These are phyloP conservation scores for Halcyon smyrnensis DNA, from an alignment of 2,797 vertebrate species.

Conservation along the genomic window DNA sequence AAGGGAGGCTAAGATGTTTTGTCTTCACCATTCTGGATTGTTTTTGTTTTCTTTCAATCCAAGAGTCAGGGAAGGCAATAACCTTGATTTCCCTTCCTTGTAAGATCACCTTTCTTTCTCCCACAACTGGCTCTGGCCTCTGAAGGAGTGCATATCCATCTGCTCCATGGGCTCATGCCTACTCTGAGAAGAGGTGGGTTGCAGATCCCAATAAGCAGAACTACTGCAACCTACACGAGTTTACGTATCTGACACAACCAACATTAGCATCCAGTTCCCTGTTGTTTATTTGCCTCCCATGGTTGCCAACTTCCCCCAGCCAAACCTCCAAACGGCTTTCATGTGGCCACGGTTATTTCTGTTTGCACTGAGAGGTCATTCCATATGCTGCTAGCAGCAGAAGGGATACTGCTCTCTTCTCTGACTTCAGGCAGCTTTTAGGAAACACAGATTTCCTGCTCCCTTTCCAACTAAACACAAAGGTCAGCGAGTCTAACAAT, in stretches of 20 bases:
- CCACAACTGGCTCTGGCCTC: not conserved
- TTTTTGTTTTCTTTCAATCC: constrained; percentile 6
- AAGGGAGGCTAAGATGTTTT: not conserved
- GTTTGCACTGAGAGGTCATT: not conserved
- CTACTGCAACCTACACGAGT: not conserved
- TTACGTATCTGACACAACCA: not conserved
- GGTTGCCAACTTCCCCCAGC: not conserved
- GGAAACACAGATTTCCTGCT: constrained; percentile 63
- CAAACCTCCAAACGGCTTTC: not conserved
- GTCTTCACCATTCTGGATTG: not conserved
- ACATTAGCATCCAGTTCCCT: not conserved
- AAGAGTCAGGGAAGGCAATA: not conserved
- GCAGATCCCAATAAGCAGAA: not conserved
- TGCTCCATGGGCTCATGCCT: accelerated
- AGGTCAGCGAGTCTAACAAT: constrained; percentile 47
- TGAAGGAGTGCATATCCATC: not conserved
- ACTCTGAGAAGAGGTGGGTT: not conserved
- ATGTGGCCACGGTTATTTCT: constrained; percentile 24
- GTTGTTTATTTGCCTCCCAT: constrained; percentile 19
- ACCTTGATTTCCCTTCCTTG: not conserved
- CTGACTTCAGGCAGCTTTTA: constrained; percentile 56
- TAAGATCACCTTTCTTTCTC: not conserved
- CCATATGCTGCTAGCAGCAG: not conserved
- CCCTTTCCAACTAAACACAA: constrained; percentile 53
- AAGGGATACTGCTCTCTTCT: constrained; percentile 46